Conservation (phyloP, 35 echinoderm and acorn worm species). For the Ptychodera flava region DNA sequence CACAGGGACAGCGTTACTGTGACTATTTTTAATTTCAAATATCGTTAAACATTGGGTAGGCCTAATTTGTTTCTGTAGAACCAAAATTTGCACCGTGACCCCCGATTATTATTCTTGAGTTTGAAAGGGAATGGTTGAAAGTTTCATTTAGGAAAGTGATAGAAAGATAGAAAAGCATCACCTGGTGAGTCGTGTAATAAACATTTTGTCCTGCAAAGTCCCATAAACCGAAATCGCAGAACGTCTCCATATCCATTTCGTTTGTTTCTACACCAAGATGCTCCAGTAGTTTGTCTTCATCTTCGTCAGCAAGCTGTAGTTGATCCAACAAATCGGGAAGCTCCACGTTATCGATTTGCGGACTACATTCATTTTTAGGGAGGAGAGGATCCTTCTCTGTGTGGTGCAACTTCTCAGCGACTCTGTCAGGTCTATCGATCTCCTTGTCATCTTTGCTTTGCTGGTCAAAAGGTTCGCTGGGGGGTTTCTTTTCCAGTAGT, state of each 20-base stretch:
- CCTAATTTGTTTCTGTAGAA: too few relatives aligned
- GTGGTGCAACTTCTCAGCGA: not conserved
- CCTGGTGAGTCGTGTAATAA: not conserved
- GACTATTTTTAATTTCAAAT: too few relatives aligned
- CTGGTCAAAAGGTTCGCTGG: too few relatives aligned
- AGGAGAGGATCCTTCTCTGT: not conserved
- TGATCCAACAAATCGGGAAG: not conserved
- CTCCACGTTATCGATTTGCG: not conserved
- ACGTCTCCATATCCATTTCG: not conserved
- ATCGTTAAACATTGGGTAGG: too few relatives aligned
- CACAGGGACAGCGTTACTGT: too few relatives aligned
- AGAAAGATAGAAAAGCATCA: not conserved
- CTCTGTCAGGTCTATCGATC: not conserved
- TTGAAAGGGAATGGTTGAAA: too few relatives aligned
- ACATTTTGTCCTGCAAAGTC: not conserved
- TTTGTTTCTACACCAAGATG: not conserved
- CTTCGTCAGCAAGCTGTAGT: not conserved
- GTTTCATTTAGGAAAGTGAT: too few relatives aligned
- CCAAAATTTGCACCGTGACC: too few relatives aligned
- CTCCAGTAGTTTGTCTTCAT: not conserved
- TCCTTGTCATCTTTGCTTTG: not conserved
- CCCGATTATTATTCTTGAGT: too few relatives aligned
- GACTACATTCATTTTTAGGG: not conserved
- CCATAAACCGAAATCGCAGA: not conserved
- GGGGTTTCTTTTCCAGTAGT: not conserved